Conservation (phyloP, 2,888 invertebrate genomes). For the Mamestra brassicae region DNA sequence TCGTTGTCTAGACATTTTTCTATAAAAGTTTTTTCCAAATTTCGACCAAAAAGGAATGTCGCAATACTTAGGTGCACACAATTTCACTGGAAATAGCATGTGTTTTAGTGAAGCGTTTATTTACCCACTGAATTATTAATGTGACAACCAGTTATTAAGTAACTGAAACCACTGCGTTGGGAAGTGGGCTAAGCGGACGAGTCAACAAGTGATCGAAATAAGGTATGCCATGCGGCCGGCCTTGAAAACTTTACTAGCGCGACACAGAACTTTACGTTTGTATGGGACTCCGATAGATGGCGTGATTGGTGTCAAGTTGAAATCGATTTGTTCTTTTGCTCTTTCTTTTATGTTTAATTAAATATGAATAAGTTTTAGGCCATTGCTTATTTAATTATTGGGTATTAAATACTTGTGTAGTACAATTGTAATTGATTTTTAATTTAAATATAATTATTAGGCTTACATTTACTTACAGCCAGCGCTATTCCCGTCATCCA, state of each 20-base stretch:
- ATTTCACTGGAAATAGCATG: conserved; percentile 78
- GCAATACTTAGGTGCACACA: conserved; percentile 85
- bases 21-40: not conserved
- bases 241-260: conserved; percentile 28
- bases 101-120: conserved; percentile 83
- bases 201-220: conserved; percentile 1
- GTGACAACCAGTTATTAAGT: conserved; percentile 70
- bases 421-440: not conserved
- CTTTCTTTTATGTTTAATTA: not conserved
- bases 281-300: conserved; percentile 42
- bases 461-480: not conserved
- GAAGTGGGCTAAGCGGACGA: conserved; percentile 70
- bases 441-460: not conserved
- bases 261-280: conserved; percentile 21
- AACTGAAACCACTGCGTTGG: conserved; percentile 81
- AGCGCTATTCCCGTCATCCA: not conserved
- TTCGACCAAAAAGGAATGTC: conserved; percentile 66
- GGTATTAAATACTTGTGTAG: no score
- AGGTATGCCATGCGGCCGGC: conserved; percentile 4
- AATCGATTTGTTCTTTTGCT: conserved; percentile 4
- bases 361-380: not conserved
- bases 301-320: conserved; percentile 27
- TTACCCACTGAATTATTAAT: conserved; percentile 75
- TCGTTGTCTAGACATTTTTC: not conserved
- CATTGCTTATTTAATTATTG: no score